Evolutionary conservation across 92 coral and sea anemone genomes (phyloP), one percentile per base, ranked within the genome.

Genomic region (Epizoanthus scotinus): DNA sequence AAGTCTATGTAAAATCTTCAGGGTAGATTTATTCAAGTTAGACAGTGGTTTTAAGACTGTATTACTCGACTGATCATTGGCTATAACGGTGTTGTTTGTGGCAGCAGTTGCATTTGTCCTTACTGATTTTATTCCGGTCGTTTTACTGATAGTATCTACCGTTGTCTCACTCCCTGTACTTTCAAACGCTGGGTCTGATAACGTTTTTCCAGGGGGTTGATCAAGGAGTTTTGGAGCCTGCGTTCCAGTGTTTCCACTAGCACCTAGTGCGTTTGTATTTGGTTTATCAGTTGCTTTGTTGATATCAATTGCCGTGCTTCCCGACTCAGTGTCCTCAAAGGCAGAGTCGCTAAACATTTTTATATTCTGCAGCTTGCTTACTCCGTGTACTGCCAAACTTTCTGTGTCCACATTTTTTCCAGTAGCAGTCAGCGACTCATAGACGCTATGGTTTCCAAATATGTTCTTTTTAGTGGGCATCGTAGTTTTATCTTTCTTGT

Each of bases 41-140:
- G 68, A 58, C 63, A 75, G 49, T 15, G 81, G 81, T 60, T 75
- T 75, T 21, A 75, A 75, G 38, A 75, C 56, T 40, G 81, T 75
- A 21, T 75, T 75, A 18, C 55, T 57, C 28, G 81, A 26, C 24
- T 60, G 55, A 21, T 75, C 18, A 24, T 36, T 59, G 24, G 67
- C 4, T 9, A 34, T n/a, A n/a, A n/a, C 67, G 13, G 67, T 15
- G 25, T 24, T 36, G 4, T 0, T 27, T 34, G 55, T 36, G 63
- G 60, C 47, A 20, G 38, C 36, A 1, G 22, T 59, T 58, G 63
- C 58, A 57, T 13, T 40, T 0, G 31, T 14, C 20, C 13, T 38
- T 21, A 47, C 52, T 47, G 17, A 47, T 13, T 47, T 9, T 47
- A 47, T 13, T 0, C 14, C 14, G 9, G 15, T 13, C 1, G 52